Evolutionary conservation across 2,113 vertebrate species (phyloP).

Genomic region (Hyla sarda): DNA sequence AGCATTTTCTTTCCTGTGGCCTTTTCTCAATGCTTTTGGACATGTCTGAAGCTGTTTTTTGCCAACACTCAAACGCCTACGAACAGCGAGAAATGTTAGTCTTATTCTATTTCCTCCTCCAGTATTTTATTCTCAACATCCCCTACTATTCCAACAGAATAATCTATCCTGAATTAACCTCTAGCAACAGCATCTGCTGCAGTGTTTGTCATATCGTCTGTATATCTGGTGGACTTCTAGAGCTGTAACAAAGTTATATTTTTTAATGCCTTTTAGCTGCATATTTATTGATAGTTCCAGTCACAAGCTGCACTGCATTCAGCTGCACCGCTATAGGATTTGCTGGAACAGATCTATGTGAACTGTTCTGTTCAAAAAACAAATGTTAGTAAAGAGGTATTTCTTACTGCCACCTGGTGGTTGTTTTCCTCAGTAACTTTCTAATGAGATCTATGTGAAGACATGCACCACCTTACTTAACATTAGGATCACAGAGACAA

Average conservation of each 20-base stretch:
- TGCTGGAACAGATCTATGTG: neutral
- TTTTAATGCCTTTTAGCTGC: neutral
- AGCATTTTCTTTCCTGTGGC: conserved; percentile 23
- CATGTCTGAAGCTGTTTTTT: conserved; percentile 17
- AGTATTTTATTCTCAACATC: conserved; percentile 1
- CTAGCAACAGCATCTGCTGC: neutral
- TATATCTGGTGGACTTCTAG: neutral
- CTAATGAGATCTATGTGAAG: neutral
- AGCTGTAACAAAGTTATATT: neutral
- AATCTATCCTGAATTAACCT: conserved; percentile 1
- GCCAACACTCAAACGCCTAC: conserved; percentile 21
- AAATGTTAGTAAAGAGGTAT: conserved; percentile 28
- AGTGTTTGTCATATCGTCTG: neutral
- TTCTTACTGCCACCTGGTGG: conserved; percentile 53
- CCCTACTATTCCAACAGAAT: neutral
- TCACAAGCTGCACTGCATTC: neutral
- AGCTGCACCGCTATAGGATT: neutral
- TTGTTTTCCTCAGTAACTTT: neutral
- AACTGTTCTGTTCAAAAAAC: neutral
- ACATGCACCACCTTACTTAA: neutral
- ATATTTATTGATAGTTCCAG: neutral
- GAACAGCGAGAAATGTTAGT: neutral
- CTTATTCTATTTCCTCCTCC: neutral
- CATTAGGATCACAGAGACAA: neutral
- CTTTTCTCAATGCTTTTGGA: conserved; percentile 22